Conservation (phyloP, 2,113 vertebrate species). For the Panthera tigris region DNA sequence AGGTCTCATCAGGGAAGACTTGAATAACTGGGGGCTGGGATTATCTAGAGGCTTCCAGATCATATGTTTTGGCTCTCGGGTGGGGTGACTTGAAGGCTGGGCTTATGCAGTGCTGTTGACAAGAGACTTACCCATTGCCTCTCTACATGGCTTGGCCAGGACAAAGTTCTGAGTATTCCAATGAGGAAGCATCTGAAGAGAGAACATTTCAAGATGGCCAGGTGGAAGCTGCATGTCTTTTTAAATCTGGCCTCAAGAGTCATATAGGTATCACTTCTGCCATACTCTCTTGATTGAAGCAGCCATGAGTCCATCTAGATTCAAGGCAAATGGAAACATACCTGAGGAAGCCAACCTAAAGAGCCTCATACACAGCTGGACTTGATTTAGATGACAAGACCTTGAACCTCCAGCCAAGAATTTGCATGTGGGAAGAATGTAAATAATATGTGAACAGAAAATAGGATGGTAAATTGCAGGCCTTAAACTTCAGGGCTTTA, state of each 20-base stretch:
- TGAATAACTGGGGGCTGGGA: not conserved
- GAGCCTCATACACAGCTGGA: not conserved
- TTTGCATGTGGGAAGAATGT: not conserved
- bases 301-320: not conserved
- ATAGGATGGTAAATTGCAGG: not conserved
- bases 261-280: not conserved
- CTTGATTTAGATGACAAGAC: not conserved
- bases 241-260: not conserved
- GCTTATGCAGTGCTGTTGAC: not conserved
- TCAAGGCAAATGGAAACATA: not conserved
- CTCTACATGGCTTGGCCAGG: not conserved
- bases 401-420: not conserved
- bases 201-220: not conserved
- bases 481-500: not conserved
- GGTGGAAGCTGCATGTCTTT: not conserved
- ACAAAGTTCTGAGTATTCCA: not conserved
- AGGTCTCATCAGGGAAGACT: not conserved
- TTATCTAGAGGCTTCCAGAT: not conserved
- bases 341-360: not conserved
- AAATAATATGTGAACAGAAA: not conserved
- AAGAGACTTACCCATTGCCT: not conserved
- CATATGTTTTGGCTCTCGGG: not conserved
- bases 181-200: not conserved
- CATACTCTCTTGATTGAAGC: not conserved
- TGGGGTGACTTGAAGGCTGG: not conserved